Evolutionary conservation across 2,888 invertebrate genomes (phyloP).

Genomic region (Parnassius glacialis): DNA sequence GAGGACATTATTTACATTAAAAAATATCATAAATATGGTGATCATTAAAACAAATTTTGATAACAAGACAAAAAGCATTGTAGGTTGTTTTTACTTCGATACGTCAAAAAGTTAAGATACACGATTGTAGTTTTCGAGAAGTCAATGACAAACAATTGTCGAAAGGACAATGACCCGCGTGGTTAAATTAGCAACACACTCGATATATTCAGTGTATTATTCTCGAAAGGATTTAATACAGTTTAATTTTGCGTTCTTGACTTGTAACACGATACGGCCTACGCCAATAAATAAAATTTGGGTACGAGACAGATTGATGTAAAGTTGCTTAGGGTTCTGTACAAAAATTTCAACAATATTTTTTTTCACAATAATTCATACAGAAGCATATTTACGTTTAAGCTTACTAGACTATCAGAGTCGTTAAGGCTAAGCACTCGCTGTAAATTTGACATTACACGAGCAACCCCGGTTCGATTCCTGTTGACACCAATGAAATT

Average conservation of each 20-base stretch:
- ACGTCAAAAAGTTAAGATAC: not conserved
- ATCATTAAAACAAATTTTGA: too few relatives aligned
- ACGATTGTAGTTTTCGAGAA: not conserved
- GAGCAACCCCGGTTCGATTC: too few relatives aligned
- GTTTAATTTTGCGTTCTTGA: constrained; percentile 33
- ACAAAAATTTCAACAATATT: not conserved
- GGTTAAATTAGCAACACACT: constrained; percentile 23
- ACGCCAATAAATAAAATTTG: constrained; percentile 24
- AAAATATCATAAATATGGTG: too few relatives aligned
- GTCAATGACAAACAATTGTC: constrained; percentile 23
- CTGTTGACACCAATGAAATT: too few relatives aligned
- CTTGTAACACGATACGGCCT: constrained; percentile 33
- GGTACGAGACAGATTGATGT: not conserved
- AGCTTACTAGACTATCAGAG: too few relatives aligned
- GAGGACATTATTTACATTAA: too few relatives aligned
- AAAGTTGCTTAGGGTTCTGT: constrained; percentile 13
- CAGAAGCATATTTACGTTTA: too few relatives aligned
- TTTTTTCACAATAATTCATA: too few relatives aligned
- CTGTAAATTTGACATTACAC: too few relatives aligned
- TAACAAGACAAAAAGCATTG: too few relatives aligned
- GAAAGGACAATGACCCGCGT: constrained; percentile 19
- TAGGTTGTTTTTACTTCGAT: too few relatives aligned
- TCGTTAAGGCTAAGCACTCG: too few relatives aligned
- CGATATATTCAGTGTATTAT: constrained; percentile 24
- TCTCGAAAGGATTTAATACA: constrained; percentile 33